Evolutionary conservation across 2,888 invertebrate species (phyloP).

Genomic region (Phorcus lineatus): DNA sequence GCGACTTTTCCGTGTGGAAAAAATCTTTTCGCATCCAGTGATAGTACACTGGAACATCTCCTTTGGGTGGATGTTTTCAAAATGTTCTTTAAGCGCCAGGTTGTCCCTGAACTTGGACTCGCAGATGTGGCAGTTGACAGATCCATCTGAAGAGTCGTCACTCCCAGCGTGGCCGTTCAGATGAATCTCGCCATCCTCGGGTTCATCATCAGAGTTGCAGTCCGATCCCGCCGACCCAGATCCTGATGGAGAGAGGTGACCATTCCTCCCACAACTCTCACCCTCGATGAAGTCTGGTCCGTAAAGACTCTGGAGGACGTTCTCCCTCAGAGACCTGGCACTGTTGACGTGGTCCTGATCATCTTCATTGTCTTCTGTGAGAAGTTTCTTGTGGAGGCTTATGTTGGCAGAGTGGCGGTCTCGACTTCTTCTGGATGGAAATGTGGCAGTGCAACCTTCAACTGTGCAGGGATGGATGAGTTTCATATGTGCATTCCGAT

Average conservation of each 20-base stretch:
- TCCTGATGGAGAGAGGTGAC: not conserved
- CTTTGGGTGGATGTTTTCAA: conserved; percentile 82
- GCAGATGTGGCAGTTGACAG: conserved; percentile 84
- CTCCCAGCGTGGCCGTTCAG: conserved; percentile 36
- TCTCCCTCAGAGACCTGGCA: conserved; percentile 34
- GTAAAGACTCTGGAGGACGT: conserved; percentile 46
- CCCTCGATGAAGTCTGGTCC: conserved; percentile 35
- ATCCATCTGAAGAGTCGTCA: conserved; percentile 48
- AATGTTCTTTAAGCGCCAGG: conserved; percentile 83
- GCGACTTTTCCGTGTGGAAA: conserved; percentile 86
- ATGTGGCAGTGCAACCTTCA: conserved; percentile 95
- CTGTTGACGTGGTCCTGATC: conserved; percentile 39
- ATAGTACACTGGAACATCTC: conserved; percentile 87
- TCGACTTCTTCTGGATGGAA: conserved; percentile 92
- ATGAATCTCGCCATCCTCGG: conserved; percentile 39
- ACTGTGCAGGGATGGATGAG: conserved; percentile 96
- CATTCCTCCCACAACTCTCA: conserved; percentile 2
- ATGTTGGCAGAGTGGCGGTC: conserved; percentile 94
- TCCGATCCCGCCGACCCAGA: conserved; percentile 40
- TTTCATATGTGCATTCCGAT: conserved; percentile 95
- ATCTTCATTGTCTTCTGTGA: conserved; percentile 73
- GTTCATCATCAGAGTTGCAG: conserved; percentile 42
- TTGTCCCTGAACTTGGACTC: conserved; percentile 81
- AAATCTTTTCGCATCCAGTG: conserved; percentile 86
- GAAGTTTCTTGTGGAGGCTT: conserved; percentile 91